Conservation (phyloP, 2,113 vertebrate genomes). For the Chaetodon auriga region DNA sequence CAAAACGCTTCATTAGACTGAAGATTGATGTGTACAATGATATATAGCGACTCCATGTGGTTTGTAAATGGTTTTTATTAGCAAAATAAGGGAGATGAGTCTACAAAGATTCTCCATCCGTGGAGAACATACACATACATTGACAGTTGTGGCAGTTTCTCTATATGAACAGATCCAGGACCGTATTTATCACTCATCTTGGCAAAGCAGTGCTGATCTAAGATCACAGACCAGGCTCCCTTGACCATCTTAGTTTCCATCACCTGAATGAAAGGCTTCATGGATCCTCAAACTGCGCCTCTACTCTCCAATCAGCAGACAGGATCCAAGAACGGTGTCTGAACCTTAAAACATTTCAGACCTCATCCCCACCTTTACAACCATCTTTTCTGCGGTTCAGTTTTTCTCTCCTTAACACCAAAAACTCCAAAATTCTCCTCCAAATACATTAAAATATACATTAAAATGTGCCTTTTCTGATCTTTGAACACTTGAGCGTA, state of each 20-base stretch:
- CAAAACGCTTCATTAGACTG: not conserved
- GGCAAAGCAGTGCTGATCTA: conserved; percentile 55
- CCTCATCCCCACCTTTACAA: conserved; percentile 30
- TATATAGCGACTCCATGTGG: not conserved
- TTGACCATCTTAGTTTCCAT: conserved; percentile 12
- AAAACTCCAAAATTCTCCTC: conserved; percentile 37
- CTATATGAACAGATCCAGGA: conserved; percentile 64
- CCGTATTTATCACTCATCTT: conserved; percentile 22
- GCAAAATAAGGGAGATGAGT: conserved; percentile 88
- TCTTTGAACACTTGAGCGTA: conserved; percentile 49
- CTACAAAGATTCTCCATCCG: conserved; percentile 83
- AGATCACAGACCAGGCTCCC: conserved; percentile 42
- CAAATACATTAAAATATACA: conserved; percentile 77
- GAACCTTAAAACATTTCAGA: conserved; percentile 39
- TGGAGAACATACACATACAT: conserved; percentile 75
- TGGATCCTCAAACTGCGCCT: conserved; percentile 5
- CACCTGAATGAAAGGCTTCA: conserved; percentile 2
- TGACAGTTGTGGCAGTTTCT: conserved; percentile 82
- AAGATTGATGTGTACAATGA: not conserved
- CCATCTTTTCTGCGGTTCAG: conserved; percentile 28
- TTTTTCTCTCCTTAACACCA: conserved; percentile 28
- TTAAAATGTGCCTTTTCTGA: conserved; percentile 69
- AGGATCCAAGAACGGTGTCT: conserved; percentile 1
- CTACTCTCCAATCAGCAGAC: not conserved
- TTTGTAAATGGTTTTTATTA: conserved; percentile 87